Base-by-base conservation (phyloP, 2,888 invertebrate genomes). In the Caenorhabditis sp. region DNA sequence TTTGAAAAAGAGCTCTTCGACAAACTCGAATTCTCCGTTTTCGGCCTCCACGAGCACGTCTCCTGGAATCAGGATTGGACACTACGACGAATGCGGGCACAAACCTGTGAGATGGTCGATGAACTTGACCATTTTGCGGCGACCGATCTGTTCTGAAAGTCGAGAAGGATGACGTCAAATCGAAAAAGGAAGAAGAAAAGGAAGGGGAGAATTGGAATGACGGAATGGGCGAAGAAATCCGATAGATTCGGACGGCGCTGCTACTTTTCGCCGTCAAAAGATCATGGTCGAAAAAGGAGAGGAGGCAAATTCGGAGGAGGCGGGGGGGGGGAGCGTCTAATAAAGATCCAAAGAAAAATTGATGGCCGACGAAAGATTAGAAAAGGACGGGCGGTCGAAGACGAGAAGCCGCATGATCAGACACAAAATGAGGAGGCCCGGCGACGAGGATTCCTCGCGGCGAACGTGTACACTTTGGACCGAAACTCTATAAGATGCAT, bases 271-370 rank as follows among this genome's bases (percentile, higher is more conserved):
- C 5, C 13, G 22, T 11, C 30, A 63, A 55, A 30, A 65, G 63
- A 65, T 53, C 63, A 65, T 43, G 63, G 35, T 53, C 45, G 46
- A 55, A 65, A 55, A n/a, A n/a, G n/a, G n/a, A n/a, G n/a, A n/a
- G n/a, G n/a, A n/a, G n/a, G n/a, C n/a, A n/a, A n/a, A n/a, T n/a
- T n/a, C n/a, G n/a, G n/a, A n/a, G n/a, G n/a, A n/a, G n/a, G n/a
- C 8, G 17, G 20, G 41, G 26, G 35, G 32, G 3, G 17, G 41
- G 2, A 20, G 20, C 13, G 50, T 27, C 62, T 52, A 41, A 43
- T 53, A 32, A 52, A 55, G 45, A 46, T 37, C 11, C 22, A 41
- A 41, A n/a, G 24, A n/a, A n/a, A n/a, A n/a, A n/a, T 15, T 11
- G 63, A 63, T 63, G 52, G 63, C 63, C 63, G 63, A 45, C 11